A percentile compares a stretch with the other conserved stretches of the same genome.
These are phyloP conservation scores for Lithodes maja DNA, from an alignment of 2,888 invertebrate species.

Conservation along the genomic window DNA sequence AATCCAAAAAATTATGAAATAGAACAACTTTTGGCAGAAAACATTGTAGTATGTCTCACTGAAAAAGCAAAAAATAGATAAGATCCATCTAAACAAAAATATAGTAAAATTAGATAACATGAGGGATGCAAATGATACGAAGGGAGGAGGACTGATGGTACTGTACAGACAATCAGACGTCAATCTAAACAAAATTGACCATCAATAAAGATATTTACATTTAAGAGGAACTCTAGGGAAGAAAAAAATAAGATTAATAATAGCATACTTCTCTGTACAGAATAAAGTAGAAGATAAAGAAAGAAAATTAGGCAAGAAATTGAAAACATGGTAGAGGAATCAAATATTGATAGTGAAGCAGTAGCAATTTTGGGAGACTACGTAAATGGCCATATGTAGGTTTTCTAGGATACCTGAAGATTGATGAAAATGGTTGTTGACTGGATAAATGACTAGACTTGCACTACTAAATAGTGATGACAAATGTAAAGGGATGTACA, in stretches of 20 bases:
- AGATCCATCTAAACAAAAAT: background rate
- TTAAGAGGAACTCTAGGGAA: background rate
- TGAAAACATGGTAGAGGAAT: too few relatives aligned
- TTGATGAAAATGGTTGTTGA: background rate
- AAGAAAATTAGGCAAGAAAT: too few relatives aligned
- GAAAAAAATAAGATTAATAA: background rate
- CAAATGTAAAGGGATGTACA: background rate
- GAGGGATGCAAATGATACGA: background rate
- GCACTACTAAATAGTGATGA: background rate
- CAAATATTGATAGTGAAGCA: too few relatives aligned
- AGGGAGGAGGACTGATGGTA: background rate
- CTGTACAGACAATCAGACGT: background rate
- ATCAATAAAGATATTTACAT: background rate
- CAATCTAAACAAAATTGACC: background rate
- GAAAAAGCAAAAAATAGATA: background rate
- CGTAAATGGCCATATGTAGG: background rate
- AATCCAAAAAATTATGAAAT: background rate
- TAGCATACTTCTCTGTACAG: too few relatives aligned
- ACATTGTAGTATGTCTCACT: background rate
- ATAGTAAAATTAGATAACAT: background rate
- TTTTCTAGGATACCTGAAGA: background rate
- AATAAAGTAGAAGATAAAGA: too few relatives aligned
- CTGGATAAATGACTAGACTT: background rate
- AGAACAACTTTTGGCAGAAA: background rate
- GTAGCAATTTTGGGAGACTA: background rate